A percentile compares a stretch with the other conserved stretches of the same genome.
Conservation (phyloP, 2,888 invertebrate species). For the Periphyllus acericola region DNA sequence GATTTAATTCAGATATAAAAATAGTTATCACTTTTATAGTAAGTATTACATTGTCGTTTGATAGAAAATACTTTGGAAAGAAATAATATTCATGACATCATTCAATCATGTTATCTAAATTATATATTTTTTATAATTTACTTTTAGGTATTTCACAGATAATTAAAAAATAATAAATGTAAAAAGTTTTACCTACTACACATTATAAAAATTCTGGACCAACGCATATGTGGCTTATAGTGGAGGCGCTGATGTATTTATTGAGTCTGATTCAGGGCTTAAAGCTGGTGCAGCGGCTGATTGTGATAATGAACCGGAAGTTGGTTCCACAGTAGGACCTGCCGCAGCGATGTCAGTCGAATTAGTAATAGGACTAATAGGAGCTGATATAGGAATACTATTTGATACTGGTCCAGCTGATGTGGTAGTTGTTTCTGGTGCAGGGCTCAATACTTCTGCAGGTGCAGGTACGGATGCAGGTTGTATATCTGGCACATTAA, state of each 20-base stretch:
- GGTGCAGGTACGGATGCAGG: not conserved
- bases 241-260: too few relatives aligned
- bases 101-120: not conserved
- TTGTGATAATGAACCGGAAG: not conserved
- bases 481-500: not conserved
- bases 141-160: too few relatives aligned
- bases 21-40: too few relatives aligned
- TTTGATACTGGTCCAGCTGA: not conserved
- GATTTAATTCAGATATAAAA: too few relatives aligned
- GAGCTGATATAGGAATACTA: not conserved
- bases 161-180: too few relatives aligned
- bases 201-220: too few relatives aligned
- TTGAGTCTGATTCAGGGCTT: too few relatives aligned
- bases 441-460: not conserved
- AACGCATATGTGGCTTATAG: too few relatives aligned
- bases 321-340: not conserved
- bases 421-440: not conserved
- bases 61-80: not conserved
- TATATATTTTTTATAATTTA: not conserved
- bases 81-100: not conserved
- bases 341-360: not conserved
- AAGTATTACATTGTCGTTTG: too few relatives aligned
- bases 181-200: too few relatives aligned
- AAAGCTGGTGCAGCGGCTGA: not conserved
- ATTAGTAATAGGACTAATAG: not conserved